These are phyloP conservation scores for Poecilus cupreus DNA, from an alignment of 2,888 invertebrate genomes.

Conservation along the genomic window DNA sequence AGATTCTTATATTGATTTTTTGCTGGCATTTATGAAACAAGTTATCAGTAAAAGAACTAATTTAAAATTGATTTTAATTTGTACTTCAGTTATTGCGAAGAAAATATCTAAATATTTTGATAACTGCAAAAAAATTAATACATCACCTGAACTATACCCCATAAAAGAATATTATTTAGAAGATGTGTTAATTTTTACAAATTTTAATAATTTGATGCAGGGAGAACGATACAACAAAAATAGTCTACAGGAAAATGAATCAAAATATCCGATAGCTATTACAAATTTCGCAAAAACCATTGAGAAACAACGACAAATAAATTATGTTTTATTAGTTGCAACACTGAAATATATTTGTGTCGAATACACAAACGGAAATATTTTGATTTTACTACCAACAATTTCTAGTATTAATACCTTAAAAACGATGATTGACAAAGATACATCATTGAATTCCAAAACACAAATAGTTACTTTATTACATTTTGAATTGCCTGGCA, in stretches of 20 bases:
- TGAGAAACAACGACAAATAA: constrained; percentile 78
- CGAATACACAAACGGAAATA: constrained; percentile 80
- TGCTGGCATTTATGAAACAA: constrained; percentile 85
- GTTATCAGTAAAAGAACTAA: constrained; percentile 75
- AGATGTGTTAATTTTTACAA: constrained; percentile 77
- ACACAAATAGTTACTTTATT: neutral
- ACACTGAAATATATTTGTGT: constrained; percentile 79
- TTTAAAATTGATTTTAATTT: constrained; percentile 90
- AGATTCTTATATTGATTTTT: constrained; percentile 85
- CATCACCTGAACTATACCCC: constrained; percentile 87
- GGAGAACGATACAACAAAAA: neutral
- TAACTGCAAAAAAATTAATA: constrained; percentile 82
- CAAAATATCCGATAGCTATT: neutral
- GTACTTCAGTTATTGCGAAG: constrained; percentile 89
- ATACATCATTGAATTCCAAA: neutral
- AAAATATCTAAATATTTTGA: constrained; percentile 82
- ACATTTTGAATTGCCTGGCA: neutral
- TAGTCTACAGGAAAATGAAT: neutral
- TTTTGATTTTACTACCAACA: constrained; percentile 88
- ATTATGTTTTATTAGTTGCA: constrained; percentile 78
- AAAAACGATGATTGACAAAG: neutral
- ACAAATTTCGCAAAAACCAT: constrained; percentile 60
- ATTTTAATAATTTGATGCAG: constrained; percentile 64
- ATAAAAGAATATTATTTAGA: constrained; percentile 85
- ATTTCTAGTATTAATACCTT: constrained; percentile 73